Evolutionary conservation across 2,888 invertebrate species (phyloP).

Genomic region (Lepidocyrtinus sp.): DNA sequence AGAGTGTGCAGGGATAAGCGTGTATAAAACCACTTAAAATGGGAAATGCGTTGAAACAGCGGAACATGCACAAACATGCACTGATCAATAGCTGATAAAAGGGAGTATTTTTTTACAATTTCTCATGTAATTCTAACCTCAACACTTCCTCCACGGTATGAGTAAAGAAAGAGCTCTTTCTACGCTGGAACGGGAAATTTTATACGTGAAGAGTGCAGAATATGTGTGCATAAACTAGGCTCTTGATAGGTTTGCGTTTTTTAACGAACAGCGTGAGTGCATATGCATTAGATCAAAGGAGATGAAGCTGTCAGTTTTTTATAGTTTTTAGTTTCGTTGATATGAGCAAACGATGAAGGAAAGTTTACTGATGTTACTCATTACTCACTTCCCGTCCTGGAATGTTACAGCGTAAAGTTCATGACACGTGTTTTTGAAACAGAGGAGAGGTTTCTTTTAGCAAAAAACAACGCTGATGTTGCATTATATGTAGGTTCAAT

Average conservation of each 20-base stretch:
- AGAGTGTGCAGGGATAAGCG: background rate
- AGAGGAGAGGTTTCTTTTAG: background rate
- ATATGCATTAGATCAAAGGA: conserved; percentile 34
- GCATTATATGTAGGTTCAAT: no score
- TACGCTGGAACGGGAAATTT: background rate
- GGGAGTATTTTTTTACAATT: background rate
- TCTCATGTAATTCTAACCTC: conserved; percentile 25
- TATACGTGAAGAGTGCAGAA: background rate
- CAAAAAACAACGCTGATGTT: background rate
- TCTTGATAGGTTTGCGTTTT: background rate
- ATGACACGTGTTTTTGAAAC: conserved; percentile 56
- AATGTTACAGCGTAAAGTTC: conserved; percentile 40
- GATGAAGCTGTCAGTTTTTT: conserved; percentile 53
- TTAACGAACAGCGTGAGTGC: background rate
- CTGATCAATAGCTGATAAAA: background rate
- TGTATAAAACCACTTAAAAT: background rate
- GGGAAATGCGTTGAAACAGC: background rate
- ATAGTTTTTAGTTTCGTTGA: background rate
- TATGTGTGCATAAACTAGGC: background rate
- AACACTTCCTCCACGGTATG: background rate
- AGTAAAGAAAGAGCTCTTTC: background rate
- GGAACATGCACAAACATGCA: background rate
- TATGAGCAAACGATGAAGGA: background rate
- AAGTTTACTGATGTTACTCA: conserved; percentile 19
- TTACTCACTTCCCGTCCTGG: conserved; percentile 52